Evolutionary conservation across 2,888 invertebrate species (phyloP).

Genomic region (Diarsia rubi): DNA sequence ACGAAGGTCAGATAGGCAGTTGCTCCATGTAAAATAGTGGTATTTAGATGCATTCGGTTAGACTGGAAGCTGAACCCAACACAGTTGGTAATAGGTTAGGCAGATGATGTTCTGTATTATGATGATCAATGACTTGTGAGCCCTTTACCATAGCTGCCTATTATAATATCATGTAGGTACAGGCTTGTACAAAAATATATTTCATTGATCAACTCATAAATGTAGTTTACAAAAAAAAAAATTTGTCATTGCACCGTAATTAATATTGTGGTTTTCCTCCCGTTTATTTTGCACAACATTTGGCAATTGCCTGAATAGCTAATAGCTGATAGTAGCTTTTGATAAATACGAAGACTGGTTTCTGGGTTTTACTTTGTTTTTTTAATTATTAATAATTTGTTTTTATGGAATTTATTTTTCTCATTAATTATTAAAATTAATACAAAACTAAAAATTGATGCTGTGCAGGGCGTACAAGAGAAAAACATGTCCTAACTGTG

Average conservation of each 20-base stretch:
- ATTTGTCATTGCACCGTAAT: neutral
- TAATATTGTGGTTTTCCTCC: slow-evolving; percentile 6
- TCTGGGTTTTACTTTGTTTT: neutral
- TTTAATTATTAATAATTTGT: too few relatives aligned
- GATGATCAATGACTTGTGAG: too few relatives aligned
- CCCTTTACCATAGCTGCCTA: too few relatives aligned
- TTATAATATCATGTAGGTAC: neutral
- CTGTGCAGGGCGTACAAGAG: slow-evolving; percentile 1
- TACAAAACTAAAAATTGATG: neutral
- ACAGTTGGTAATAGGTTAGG: too few relatives aligned
- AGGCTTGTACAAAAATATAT: too few relatives aligned
- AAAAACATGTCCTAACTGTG: slow-evolving; percentile 34
- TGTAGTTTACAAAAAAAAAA: neutral
- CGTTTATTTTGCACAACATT: slow-evolving; percentile 14
- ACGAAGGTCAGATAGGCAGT: too few relatives aligned
- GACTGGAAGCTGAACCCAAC: too few relatives aligned
- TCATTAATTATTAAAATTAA: too few relatives aligned
- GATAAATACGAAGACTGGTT: neutral
- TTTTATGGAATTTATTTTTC: neutral
- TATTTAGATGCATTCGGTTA: too few relatives aligned
- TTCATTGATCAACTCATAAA: neutral
- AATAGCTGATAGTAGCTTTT: neutral
- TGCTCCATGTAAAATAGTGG: too few relatives aligned
- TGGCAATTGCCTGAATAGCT: neutral
- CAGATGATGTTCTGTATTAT: too few relatives aligned